These are phyloP conservation scores for Myodes glareolus DNA, from an alignment of 2,113 vertebrate genomes.

Conservation along the genomic window DNA sequence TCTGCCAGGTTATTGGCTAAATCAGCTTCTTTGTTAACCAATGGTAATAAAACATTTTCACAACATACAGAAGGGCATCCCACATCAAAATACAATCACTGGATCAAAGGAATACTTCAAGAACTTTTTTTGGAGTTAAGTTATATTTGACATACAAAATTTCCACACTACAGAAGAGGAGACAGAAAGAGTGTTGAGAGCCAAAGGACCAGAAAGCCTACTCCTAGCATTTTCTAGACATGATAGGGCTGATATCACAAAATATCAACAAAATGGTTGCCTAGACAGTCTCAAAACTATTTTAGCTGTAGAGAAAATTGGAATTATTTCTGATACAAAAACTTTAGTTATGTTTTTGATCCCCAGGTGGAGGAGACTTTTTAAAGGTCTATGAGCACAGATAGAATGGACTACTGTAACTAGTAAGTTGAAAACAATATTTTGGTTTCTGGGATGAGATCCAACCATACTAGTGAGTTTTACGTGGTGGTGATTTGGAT, in stretches of 20 bases:
- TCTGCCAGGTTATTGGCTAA: no score
- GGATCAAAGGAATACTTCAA: slow-evolving; percentile 40
- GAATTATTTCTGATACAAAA: background rate
- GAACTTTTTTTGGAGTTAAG: background rate
- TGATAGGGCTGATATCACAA: background rate
- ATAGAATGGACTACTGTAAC: background rate
- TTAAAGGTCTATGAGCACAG: background rate
- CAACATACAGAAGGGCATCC: no score
- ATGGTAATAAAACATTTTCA: no score
- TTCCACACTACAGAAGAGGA: background rate
- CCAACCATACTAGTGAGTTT: background rate
- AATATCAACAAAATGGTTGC: background rate
- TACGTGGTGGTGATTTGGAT: background rate
- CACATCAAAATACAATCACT: no score
- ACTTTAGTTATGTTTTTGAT: background rate
- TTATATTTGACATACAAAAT: background rate
- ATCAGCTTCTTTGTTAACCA: no score
- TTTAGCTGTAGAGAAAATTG: background rate
- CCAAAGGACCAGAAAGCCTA: background rate
- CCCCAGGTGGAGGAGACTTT: background rate
- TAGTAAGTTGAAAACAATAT: background rate
- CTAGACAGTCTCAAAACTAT: background rate
- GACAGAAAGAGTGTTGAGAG: background rate
- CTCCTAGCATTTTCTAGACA: background rate
- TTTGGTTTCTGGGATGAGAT: background rate